Evolutionary conservation across 2,888 invertebrate species (phyloP).

Genomic region (Balanococcus diminutus): DNA sequence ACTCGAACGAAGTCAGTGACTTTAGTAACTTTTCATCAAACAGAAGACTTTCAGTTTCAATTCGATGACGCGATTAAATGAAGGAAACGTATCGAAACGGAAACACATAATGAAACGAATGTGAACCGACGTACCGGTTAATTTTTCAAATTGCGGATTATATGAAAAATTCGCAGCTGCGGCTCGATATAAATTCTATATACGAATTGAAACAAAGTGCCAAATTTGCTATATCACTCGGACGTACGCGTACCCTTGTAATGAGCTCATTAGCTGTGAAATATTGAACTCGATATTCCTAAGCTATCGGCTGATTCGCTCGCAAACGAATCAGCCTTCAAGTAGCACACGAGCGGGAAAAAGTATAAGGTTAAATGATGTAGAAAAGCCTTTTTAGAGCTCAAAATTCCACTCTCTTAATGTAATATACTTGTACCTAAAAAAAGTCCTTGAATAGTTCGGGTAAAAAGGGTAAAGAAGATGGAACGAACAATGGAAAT

Average conservation of each 20-base stretch:
- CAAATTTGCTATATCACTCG: background rate
- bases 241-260: background rate
- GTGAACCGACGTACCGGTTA: background rate
- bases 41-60: background rate
- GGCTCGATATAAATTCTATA: background rate
- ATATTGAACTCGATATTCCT: background rate
- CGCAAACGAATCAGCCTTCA: background rate
- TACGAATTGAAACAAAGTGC: background rate
- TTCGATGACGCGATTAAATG: background rate
- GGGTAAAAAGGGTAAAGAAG: background rate
- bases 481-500: background rate
- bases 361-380: slow-evolving; percentile 15
- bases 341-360: background rate
- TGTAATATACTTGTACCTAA: slow-evolving; percentile 48
- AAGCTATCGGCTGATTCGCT: background rate
- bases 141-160: background rate
- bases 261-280: background rate
- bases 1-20: background rate
- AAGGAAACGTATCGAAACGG: background rate
- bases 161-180: background rate
- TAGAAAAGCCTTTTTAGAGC: slow-evolving; percentile 26
- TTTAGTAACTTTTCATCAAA: background rate
- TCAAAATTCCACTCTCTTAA: slow-evolving; percentile 44
- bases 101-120: background rate
- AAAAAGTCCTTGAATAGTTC: background rate